These are phyloP conservation scores for Tricholaema leucomelas DNA, from an alignment of 2,113 vertebrate species.

Conservation along the genomic window DNA sequence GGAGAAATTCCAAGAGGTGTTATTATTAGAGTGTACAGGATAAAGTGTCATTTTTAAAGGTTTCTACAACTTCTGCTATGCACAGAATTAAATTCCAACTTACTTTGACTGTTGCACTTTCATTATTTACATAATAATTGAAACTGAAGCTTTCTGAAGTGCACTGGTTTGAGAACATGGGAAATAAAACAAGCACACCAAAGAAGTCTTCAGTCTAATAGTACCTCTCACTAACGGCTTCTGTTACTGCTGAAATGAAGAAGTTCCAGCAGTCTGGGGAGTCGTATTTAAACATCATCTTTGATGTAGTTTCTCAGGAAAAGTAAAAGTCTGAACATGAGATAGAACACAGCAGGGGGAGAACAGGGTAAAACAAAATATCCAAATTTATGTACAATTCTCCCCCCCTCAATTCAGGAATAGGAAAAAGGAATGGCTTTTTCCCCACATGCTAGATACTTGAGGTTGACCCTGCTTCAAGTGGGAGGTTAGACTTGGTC, in stretches of 20 bases:
- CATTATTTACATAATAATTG: not conserved
- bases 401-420: not conserved
- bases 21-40: not conserved
- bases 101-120: not conserved
- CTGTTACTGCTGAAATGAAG: not conserved
- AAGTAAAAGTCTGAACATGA: not conserved
- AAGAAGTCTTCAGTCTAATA: not conserved
- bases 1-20: not conserved
- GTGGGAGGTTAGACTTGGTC: not conserved
- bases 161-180: not conserved
- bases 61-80: not conserved
- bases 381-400: not conserved
- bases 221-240: not conserved
- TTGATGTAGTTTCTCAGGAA: not conserved
- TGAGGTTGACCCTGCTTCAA: not conserved
- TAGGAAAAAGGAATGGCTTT: not conserved
- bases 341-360: not conserved
- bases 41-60: not conserved
- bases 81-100: not conserved
- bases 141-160: not conserved
- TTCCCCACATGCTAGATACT: not conserved
- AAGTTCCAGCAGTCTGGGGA: not conserved
- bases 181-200: not conserved
- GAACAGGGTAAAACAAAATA: not conserved
- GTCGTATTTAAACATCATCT: not conserved